Evolutionary conservation across 1,140 invertebrate genomes (phyloP).

Genomic region (Mycetomoellerius zeteki): DNA sequence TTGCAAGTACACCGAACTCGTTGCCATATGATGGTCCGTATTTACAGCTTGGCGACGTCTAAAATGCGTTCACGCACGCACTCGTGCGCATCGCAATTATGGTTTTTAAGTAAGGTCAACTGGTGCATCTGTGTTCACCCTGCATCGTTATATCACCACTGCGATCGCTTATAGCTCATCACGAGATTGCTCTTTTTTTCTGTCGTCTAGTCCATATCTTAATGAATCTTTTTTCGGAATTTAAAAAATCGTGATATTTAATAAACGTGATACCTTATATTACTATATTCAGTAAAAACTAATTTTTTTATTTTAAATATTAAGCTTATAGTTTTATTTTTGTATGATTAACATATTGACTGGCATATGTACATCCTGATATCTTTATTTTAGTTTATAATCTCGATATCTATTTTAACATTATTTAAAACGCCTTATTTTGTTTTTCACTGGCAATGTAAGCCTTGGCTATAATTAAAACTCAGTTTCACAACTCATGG

Average conservation of each 20-base stretch:
- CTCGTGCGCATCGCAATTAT: slow-evolving; percentile 65
- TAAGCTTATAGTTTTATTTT: background rate
- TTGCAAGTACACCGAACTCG: slow-evolving; percentile 67
- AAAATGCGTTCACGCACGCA: slow-evolving; percentile 2
- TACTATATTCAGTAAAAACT: background rate
- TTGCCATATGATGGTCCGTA: slow-evolving; percentile 1
- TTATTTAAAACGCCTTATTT: background rate
- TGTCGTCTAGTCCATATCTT: background rate
- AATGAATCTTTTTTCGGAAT: background rate
- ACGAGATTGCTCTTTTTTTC: slow-evolving; percentile 26
- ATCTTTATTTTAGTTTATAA: background rate
- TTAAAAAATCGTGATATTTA: background rate
- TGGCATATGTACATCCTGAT: background rate
- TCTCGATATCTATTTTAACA: background rate
- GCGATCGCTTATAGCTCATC: slow-evolving; percentile 3
- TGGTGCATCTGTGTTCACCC: slow-evolving; percentile 69
- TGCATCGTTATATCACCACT: slow-evolving; percentile 1
- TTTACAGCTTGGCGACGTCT: slow-evolving; percentile 35
- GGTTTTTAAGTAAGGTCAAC: slow-evolving; percentile 80
- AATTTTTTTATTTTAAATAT: background rate
- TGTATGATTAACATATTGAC: background rate
- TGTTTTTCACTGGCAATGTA: background rate
- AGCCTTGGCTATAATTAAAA: background rate
- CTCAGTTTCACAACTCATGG: too few species aligned
- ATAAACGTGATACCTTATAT: background rate